These are phyloP conservation scores for Crypturellus undulatus DNA, from an alignment of 2,113 vertebrate species.

Conservation along the genomic window DNA sequence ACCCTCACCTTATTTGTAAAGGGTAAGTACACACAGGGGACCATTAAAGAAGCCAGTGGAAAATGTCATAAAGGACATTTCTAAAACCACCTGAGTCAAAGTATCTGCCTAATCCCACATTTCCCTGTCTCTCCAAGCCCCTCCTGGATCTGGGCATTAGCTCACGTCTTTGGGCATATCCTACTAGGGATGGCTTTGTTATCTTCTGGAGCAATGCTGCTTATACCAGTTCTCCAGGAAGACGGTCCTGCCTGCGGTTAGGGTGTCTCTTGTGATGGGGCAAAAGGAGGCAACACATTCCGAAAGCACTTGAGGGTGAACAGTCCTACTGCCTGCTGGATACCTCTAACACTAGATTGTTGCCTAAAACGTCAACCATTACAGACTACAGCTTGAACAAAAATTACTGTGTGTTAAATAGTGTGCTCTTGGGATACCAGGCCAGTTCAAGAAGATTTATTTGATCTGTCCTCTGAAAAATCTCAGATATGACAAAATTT, in stretches of 20 bases:
- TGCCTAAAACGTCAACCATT: not conserved
- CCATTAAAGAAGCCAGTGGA: not conserved
- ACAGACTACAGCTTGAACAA: accelerated
- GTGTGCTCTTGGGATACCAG: not conserved
- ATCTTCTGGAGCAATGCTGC: not conserved
- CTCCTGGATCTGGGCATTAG: not conserved
- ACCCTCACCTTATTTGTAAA: not conserved
- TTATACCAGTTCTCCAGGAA: not conserved
- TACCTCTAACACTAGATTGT: not conserved
- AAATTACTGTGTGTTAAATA: not conserved
- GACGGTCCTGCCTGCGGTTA: not conserved
- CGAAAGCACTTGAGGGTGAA: not conserved
- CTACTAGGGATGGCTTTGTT: not conserved
- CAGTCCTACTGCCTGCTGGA: not conserved
- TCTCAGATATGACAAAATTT: not conserved
- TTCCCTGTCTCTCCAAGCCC: not conserved
- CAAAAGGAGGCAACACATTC: not conserved
- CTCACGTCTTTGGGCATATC: not conserved
- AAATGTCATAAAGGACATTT: not conserved
- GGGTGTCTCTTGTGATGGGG: not conserved
- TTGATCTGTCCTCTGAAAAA: accelerated
- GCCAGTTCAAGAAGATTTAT: not conserved
- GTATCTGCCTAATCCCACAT: not conserved
- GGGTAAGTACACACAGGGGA: not conserved
- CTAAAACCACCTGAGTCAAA: not conserved